A percentile compares a stretch with the other conserved stretches of the same genome.
These are phyloP conservation scores for Syngnathus typhle DNA, from an alignment of 2,113 vertebrate genomes.

Conservation along the genomic window DNA sequence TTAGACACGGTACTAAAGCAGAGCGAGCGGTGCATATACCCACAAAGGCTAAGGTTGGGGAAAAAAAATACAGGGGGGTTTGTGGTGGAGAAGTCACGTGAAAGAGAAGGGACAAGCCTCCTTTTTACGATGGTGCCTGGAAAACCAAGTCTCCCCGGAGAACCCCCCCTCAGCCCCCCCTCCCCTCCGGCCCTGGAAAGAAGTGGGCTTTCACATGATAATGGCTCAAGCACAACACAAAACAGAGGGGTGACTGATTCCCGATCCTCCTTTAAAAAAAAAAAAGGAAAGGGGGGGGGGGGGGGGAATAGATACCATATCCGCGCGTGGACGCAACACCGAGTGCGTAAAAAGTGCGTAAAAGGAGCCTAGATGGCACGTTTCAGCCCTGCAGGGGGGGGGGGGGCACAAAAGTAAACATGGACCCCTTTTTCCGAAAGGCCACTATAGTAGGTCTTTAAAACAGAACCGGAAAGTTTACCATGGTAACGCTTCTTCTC, in stretches of 20 bases:
- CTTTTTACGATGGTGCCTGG: slow-evolving; percentile 64
- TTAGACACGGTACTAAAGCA: slow-evolving; percentile 77
- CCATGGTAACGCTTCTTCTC: slow-evolving; percentile 77
- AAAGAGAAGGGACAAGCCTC: slow-evolving; percentile 75
- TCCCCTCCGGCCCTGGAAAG: slow-evolving; percentile 36
- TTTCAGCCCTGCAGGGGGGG: slow-evolving; percentile 14
- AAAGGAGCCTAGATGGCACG: neutral
- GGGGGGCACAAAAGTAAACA: slow-evolving; percentile 36
- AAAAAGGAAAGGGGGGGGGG: neutral
- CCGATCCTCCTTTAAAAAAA: slow-evolving; percentile 24
- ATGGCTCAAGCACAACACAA: slow-evolving; percentile 36
- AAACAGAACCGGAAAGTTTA: slow-evolving; percentile 64
- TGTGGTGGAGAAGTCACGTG: slow-evolving; percentile 76
- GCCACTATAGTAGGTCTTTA: slow-evolving; percentile 10
- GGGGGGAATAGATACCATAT: slow-evolving; percentile 24
- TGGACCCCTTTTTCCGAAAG: slow-evolving; percentile 13
- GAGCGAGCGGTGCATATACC: slow-evolving; percentile 63
- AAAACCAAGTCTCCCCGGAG: slow-evolving; percentile 61
- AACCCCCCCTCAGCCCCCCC: slow-evolving; percentile 30
- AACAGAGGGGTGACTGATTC: slow-evolving; percentile 37
- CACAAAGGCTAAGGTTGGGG: slow-evolving; percentile 66
- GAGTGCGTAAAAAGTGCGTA: neutral
- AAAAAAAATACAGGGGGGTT: slow-evolving; percentile 49
- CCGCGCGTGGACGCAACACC: neutral
- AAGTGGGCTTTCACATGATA: slow-evolving; percentile 66